Percentiles rank a stretch among this genome's conserved stretches.
Evolutionary conservation across 2,797 vertebrate genomes (phyloP).

Genomic region (Spinus pinus): DNA sequence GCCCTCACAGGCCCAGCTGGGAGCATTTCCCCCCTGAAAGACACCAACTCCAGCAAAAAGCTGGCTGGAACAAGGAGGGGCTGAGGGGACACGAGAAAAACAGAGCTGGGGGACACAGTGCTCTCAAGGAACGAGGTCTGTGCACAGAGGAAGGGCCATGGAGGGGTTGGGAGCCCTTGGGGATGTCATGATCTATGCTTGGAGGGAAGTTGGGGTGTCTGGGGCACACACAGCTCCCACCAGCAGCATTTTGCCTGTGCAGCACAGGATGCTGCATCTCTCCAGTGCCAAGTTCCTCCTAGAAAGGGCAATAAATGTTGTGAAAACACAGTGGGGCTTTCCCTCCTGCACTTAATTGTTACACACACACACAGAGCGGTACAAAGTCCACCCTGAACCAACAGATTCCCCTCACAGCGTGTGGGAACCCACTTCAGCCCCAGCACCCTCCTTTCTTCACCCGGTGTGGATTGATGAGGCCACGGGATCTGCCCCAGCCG

Average conservation of each 20-base stretch:
- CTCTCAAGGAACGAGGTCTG: rapidly evolving
- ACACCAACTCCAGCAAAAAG: background rate
- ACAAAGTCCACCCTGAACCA: rapidly evolving
- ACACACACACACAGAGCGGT: rapidly evolving
- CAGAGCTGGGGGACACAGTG: background rate
- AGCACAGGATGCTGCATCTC: background rate
- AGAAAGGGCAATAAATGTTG: background rate
- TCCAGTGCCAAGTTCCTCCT: background rate
- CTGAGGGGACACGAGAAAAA: background rate
- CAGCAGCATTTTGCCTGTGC: background rate
- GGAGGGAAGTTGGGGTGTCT: background rate
- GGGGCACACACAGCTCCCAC: rapidly evolving
- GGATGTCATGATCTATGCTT: background rate
- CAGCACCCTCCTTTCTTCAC: background rate
- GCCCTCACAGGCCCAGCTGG: background rate
- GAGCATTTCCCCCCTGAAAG: background rate
- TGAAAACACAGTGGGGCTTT: background rate
- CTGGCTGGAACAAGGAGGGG: background rate
- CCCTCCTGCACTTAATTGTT: background rate
- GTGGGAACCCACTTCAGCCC: background rate
- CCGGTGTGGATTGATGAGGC: rapidly evolving
- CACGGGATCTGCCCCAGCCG: rapidly evolving
- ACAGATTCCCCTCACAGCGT: rapidly evolving
- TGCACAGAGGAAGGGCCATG: rapidly evolving
- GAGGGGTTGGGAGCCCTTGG: background rate